phyloP scores from a whole-genome alignment of 2,888 invertebrate genomes.

The Pheosia gnoma region DNA sequence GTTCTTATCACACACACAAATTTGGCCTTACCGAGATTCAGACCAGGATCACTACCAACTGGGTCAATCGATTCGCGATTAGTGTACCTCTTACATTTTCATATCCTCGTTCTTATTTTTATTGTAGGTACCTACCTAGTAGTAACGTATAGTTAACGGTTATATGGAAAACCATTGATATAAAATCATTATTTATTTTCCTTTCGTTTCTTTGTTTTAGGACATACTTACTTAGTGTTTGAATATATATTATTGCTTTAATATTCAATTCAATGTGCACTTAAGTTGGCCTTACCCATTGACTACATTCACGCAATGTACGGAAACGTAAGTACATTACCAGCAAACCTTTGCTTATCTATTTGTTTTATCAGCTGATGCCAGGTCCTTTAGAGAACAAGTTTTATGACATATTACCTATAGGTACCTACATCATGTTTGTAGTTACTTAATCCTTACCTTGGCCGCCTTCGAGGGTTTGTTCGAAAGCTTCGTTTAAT shows the following conservation, averaged over 20 bases:
- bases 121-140: too few relatives aligned
- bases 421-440: too few relatives aligned
- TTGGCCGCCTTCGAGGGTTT: not conserved
- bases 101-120: too few relatives aligned
- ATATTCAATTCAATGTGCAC: conserved; percentile 5
- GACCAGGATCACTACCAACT: too few relatives aligned
- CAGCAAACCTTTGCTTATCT: conserved; percentile 16
- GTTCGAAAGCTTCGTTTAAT: not conserved
- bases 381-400: conserved; percentile 9
- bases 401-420: not conserved
- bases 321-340: conserved; percentile 20
- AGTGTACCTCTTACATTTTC: too few relatives aligned
- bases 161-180: too few relatives aligned
- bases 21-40: too few relatives aligned
- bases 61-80: too few relatives aligned
- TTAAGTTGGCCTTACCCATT: conserved; percentile 17
- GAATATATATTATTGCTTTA: not conserved
- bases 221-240: not conserved
- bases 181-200: too few relatives aligned
- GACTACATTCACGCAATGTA: conserved; percentile 22
- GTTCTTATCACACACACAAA: too few relatives aligned
- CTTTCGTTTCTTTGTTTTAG: too few relatives aligned
- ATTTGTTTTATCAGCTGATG: conserved; percentile 19
- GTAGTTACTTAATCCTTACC: not conserved
- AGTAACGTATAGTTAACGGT: too few relatives aligned